Evolutionary conservation across 2,113 vertebrate species (phyloP).

Genomic region (Ovis canadensis): DNA sequence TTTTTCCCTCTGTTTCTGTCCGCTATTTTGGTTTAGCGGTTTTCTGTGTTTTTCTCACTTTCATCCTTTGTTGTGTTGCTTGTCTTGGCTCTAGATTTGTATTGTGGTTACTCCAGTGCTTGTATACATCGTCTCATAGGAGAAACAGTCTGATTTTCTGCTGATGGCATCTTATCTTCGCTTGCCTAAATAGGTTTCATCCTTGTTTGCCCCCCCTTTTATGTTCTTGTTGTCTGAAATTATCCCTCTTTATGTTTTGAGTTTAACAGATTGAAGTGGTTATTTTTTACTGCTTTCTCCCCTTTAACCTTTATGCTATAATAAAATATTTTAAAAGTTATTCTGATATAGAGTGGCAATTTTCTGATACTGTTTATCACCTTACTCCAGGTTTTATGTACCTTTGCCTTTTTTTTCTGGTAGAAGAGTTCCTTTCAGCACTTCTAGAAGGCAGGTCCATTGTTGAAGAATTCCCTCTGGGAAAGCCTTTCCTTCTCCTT

Average conservation of each 20-base stretch:
- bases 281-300: neutral
- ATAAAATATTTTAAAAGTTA: neutral
- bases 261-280: neutral
- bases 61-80: neutral
- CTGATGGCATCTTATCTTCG: neutral
- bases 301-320: neutral
- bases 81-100: neutral
- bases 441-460: neutral
- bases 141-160: neutral
- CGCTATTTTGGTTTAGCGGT: neutral
- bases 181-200: neutral
- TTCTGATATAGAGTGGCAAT: neutral
- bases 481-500: neutral
- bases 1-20: neutral
- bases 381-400: neutral
- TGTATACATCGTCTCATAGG: neutral
- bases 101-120: neutral
- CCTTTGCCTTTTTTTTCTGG: neutral
- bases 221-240: neutral
- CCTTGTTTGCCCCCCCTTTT: neutral
- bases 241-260: neutral
- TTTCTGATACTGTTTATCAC: neutral
- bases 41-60: neutral
- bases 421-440: neutral
- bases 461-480: neutral